Base-by-base conservation (phyloP, 2,797 vertebrate species). In the Threskiornis aethiopicus region DNA sequence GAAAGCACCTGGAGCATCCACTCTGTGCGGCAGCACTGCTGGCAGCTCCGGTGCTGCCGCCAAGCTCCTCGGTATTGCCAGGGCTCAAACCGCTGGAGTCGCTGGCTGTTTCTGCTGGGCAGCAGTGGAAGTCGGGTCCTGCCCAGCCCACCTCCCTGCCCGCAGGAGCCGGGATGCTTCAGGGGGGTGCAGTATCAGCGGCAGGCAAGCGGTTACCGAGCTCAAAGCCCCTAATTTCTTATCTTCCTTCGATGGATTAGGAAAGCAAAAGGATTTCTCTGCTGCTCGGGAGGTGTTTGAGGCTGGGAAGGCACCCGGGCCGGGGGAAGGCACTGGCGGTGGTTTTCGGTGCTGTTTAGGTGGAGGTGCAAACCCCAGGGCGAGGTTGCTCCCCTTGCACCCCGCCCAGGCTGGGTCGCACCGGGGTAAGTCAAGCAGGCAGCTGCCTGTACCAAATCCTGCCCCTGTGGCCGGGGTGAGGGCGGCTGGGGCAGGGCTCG, bases 21-120 rank as follows among this genome's bases (percentile, higher is more conserved):
- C 11, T 20, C 28, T 0, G 0, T 44, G 19, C 22, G 42, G 59
- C 16, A 10, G 25, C 0, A 7, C 39, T 65, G 59, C 17, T 7
- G 31, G 20, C 33, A 46, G 20, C 33, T 90, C 39, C 0, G 0
- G 26, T 79, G 72, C 42, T 9, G 0, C 33, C 1, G 1, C 22
- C 0, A 0, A 0, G 31, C 72, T 90, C 42, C 22, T 65, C 0
- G 2, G 16, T 47, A 10, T 81, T 0, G 0, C 55, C 42, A 28
- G n/a, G 21, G 24, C 75, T 79, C 66, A 47, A 33, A 11, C 19
- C 6, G 5, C 41, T 69, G 64, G 37, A 41, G 26, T 13, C 4
- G 1, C 20, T 2, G 1, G 10, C 37, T 3, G 1, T 61, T 84
- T 31, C 54, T 69, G 64, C 73, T 26, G 46, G 55, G 51, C 41